Base-by-base conservation (phyloP, 2,797 vertebrate genomes). In the Anisognathus igniventris region DNA sequence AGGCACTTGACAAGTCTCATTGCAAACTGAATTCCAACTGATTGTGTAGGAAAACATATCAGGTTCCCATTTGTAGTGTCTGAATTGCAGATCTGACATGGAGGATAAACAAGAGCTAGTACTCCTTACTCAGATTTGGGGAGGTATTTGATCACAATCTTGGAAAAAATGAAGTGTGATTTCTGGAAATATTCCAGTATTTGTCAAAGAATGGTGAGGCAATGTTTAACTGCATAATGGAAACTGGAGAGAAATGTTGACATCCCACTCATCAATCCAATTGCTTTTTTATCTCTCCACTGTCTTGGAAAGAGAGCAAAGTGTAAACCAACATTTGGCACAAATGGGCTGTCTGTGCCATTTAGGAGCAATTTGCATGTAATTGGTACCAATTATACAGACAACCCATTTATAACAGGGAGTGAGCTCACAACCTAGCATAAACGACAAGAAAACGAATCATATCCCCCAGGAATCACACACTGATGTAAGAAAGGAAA, bases 221-320 rank as follows among this genome's bases (percentile, higher is more conserved):
- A 93, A 93, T 85, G 95, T 95, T 95, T 96, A 96, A 89, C 90
- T 95, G 92, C 93, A 93, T 97, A 96, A 95, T 97, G 97, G 96
- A 97, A 97, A 92, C 73, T 90, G 48, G 90, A 93, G 91, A 79
- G 72, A 93, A 93, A 94, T 93, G 89, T 90, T 94, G 94, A 91
- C 96, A 94, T 97, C 92, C 93, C 94, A 86, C 92, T 95, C 78
- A 92, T 96, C 95, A 95, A 92, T 94, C 92, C 28, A 48, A 77
- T 93, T 95, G 93, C 96, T 94, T 96, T 93, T 95, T 96, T 97
- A 96, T 97, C 97, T 97, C 90, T 91, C 92, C 95, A 92, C 95
- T 54, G 82, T 96, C 97, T 96, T 96, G 95, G 93, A 96, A 96
- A 93, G 92, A 95, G 92, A 97, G 87, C 94, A 95, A 97, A 97